Conservation (phyloP, 2,797 vertebrate genomes). For the Nasua narica region DNA sequence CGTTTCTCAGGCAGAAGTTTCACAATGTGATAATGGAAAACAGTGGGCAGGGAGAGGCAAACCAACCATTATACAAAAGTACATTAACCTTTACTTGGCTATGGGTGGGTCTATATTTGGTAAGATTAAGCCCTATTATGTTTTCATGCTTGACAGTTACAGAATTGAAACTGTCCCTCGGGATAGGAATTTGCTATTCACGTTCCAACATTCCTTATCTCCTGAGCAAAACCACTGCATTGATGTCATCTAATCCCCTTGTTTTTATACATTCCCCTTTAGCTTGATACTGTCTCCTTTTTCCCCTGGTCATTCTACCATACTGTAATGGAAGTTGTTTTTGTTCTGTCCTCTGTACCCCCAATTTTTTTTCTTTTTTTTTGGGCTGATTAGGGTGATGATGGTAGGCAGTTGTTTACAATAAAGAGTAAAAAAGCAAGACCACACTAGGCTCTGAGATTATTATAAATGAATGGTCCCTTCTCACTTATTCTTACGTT, state of each 20-base stretch:
- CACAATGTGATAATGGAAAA: background rate
- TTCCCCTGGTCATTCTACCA: background rate
- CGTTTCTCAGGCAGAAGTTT: background rate
- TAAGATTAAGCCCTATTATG: background rate
- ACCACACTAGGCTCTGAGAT: background rate
- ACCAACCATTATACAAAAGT: background rate
- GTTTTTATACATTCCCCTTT: conserved; percentile 3
- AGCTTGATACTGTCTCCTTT: background rate
- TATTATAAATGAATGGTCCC: background rate
- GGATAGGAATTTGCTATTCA: conserved; percentile 45
- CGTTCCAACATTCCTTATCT: conserved; percentile 48
- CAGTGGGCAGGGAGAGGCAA: background rate
- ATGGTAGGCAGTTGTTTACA: background rate
- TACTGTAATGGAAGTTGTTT: background rate
- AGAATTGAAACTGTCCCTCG: conserved; percentile 32
- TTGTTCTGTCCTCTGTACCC: background rate
- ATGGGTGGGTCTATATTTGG: conserved; percentile 17
- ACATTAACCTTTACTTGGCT: background rate
- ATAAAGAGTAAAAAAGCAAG: background rate
- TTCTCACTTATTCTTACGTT: background rate
- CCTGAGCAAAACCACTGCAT: conserved; percentile 23
- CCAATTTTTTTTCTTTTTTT: background rate
- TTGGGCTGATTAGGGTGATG: background rate
- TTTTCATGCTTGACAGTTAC: conserved; percentile 21
- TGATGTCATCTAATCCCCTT: conserved; percentile 59